phyloP scores from a whole-genome alignment of 2,113 vertebrate species.

The Malurus alboscapulatus region DNA sequence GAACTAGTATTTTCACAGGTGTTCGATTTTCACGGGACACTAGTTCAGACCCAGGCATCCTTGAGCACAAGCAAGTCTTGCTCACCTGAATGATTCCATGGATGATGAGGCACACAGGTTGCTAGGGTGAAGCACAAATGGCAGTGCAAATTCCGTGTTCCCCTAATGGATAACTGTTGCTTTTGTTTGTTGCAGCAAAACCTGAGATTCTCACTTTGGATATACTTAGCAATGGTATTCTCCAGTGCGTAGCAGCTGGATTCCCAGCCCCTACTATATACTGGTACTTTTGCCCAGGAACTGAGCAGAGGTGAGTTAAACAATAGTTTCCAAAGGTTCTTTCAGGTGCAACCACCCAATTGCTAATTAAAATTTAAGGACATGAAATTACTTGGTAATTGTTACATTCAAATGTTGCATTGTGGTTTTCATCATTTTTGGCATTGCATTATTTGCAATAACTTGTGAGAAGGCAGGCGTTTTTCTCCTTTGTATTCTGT shows the following conservation, averaged over 20 bases:
- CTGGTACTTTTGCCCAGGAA: conserved; percentile 91
- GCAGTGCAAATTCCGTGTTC: neutral
- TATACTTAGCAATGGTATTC: conserved; percentile 83
- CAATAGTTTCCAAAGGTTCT: neutral
- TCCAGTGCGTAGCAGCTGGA: conserved; percentile 89
- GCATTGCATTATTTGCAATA: neutral
- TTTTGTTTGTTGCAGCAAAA: conserved; percentile 79
- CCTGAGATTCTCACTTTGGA: conserved; percentile 87
- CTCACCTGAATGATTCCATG: neutral
- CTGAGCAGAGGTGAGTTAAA: conserved; percentile 83
- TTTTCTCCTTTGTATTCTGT: neutral
- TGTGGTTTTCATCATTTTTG: neutral
- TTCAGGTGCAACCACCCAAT: neutral
- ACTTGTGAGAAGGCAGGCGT: neutral
- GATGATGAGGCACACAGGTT: neutral
- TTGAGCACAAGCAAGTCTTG: neutral
- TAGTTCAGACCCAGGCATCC: neutral
- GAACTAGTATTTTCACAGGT: neutral
- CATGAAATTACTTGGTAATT: neutral
- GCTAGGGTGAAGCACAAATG: neutral
- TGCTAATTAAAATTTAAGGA: neutral
- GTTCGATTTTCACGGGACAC: neutral
- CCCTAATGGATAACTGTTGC: neutral
- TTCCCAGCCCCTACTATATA: conserved; percentile 91
- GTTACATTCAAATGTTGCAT: neutral